These are phyloP conservation scores for Ennomos quercinarius DNA, from an alignment of 2,888 invertebrate species.

Conservation along the genomic window DNA sequence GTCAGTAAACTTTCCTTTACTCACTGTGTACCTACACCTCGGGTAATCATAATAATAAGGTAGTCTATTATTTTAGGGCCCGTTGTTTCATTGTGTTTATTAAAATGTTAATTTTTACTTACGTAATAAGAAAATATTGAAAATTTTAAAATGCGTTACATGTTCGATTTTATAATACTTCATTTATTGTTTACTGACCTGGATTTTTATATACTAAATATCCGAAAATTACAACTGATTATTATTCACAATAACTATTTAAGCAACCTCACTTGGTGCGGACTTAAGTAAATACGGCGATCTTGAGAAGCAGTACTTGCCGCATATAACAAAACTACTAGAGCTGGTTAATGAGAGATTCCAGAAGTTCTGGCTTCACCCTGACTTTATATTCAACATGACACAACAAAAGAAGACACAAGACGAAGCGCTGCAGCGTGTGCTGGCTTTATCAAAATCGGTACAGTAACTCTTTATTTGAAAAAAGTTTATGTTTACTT, in stretches of 20 bases:
- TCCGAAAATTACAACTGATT: not conserved
- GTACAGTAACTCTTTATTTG: not conserved
- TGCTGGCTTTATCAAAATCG: constrained; percentile 3
- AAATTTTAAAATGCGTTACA: too few relatives aligned
- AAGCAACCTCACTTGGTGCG: constrained; percentile 1
- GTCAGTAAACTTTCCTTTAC: too few relatives aligned
- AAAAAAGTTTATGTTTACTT: too few relatives aligned
- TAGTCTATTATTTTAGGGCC: too few relatives aligned
- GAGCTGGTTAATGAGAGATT: not conserved
- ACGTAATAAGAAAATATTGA: too few relatives aligned
- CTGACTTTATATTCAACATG: constrained; percentile 9
- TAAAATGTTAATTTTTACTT: too few relatives aligned
- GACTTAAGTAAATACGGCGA: not conserved
- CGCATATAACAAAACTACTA: not conserved
- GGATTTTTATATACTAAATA: not conserved
- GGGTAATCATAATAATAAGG: too few relatives aligned
- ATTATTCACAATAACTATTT: not conserved
- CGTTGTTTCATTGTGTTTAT: too few relatives aligned
- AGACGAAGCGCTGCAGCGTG: not conserved
- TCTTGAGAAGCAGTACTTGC: not conserved
- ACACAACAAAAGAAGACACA: constrained; percentile 3
- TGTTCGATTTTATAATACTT: too few relatives aligned
- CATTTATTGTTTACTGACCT: too few relatives aligned
- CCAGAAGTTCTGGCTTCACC: constrained; percentile 16
- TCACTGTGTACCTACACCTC: too few relatives aligned